Base-by-base conservation (phyloP, 2,888 invertebrate genomes). In the Aleiodes testaceus region DNA sequence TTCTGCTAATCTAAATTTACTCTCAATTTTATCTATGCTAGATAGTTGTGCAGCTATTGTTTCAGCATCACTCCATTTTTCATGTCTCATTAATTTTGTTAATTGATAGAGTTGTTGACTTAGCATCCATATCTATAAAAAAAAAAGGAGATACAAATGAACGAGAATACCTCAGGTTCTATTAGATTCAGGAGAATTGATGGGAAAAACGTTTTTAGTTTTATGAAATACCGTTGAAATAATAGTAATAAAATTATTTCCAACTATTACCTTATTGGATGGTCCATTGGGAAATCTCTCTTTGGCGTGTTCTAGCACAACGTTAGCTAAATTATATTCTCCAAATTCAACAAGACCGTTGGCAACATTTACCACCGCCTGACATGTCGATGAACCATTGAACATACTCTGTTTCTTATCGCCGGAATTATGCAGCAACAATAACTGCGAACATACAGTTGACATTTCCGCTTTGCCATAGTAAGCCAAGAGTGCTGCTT, bases 391-490 rank as follows among this genome's bases (percentile, higher is more conserved):
- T 77, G 93, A 92, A 0, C 92, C 92, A 77, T 92, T 92, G 76
- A 91, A 91, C 81, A 89, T 89, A 77, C 89, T 89, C 52, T 87
- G 84, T 30, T 86, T 85, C 52, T 87, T 85, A 73, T 90, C 89
- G 84, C 94, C 93, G 5, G 93, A 92, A 83, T 95, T 94, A 18
- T 95, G 89, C 79, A 94, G 92, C 0, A 97, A 89, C 47, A 96
- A 88, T 12, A 96, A 87, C 85, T 97, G 96, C 64, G 94, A 92
- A 85, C 92, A 93, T 44, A 97, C 89, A 0, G 93, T 93, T 0
- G 94, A 92, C 91, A 96, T 93, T 86, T 95, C 94, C 1, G 93
- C 92, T 86, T 95, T 94, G 0, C 97, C 97, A 85, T 96, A 97
- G 69, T 95, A 91, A 12, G 93, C 91, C 97, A 97, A 97, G 9